A percentile compares a stretch with the other conserved stretches of the same genome.
These are phyloP conservation scores for Neomonachus schauinslandi DNA, from an alignment of 2,113 vertebrate genomes.

Conservation along the genomic window DNA sequence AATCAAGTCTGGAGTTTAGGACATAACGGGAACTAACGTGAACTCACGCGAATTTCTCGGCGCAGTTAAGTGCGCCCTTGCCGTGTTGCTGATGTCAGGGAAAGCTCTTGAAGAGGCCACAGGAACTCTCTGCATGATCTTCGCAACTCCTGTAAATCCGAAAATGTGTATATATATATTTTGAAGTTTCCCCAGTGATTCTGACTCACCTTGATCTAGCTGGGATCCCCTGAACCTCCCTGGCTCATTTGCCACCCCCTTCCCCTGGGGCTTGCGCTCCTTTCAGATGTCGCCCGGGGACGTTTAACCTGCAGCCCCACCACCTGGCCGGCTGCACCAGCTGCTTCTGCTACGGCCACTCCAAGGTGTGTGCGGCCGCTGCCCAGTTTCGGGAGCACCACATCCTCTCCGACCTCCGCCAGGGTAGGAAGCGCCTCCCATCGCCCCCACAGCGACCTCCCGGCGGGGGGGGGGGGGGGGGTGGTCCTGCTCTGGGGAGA, in stretches of 20 bases:
- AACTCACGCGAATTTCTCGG: rapidly evolving
- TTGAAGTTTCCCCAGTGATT: not conserved
- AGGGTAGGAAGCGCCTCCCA: constrained; percentile 83
- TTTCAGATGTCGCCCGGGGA: constrained; percentile 93
- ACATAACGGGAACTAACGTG: rapidly evolving
- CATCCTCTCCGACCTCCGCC: constrained; percentile 88
- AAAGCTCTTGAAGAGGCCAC: rapidly evolving
- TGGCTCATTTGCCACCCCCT: rapidly evolving
- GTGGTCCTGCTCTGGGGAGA: not conserved
- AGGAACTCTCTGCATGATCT: too few relatives aligned
- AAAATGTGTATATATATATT: too few relatives aligned
- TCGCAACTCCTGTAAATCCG: not conserved
- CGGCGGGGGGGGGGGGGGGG: too few relatives aligned
- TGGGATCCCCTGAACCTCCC: too few relatives aligned
- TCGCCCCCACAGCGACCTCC: too few relatives aligned
- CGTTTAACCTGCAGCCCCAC: constrained; percentile 90
- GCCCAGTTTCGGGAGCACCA: constrained; percentile 82
- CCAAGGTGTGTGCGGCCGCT: constrained; percentile 87
- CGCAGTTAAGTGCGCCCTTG: rapidly evolving
- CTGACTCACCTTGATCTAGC: rapidly evolving
- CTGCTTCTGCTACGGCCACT: constrained; percentile 97
- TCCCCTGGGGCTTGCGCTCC: rapidly evolving
- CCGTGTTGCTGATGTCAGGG: rapidly evolving
- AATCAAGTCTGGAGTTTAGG: not conserved
- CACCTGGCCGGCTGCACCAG: constrained; percentile 90